A percentile compares a stretch with the other conserved stretches of the same genome.
Conservation (phyloP, 2,113 vertebrate genomes). For the Jaculus jaculus region DNA sequence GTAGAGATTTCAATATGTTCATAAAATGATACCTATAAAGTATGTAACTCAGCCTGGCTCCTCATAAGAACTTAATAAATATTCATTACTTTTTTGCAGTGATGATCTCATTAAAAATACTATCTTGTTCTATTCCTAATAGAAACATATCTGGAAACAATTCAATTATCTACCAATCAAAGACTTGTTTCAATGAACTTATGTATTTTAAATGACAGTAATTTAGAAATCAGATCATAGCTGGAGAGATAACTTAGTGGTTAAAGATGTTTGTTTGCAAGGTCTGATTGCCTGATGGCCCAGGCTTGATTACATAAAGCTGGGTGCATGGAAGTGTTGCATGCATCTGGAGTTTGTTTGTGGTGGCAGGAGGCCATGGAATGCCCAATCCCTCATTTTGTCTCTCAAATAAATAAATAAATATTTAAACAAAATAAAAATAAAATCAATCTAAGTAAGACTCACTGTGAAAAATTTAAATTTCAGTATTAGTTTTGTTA, state of each 20-base stretch:
- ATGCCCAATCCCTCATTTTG: too few species aligned
- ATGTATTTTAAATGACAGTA: background rate
- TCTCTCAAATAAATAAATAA: too few species aligned
- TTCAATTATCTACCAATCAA: background rate
- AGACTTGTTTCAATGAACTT: background rate
- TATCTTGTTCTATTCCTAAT: slow-evolving; percentile 10
- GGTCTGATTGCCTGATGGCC: too few species aligned
- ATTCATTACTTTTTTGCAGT: slow-evolving; percentile 10
- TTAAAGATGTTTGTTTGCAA: too few species aligned
- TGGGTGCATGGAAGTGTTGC: too few species aligned
- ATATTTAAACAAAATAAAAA: background rate
- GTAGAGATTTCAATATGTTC: background rate
- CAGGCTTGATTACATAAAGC: too few species aligned
- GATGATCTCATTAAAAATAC: background rate
- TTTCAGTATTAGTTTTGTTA: slow-evolving; percentile 12
- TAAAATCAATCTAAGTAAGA: background rate
- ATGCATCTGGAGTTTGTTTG: too few species aligned
- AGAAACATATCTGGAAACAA: slow-evolving; percentile 45
- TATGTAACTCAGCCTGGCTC: background rate
- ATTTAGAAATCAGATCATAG: background rate
- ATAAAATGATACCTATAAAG: background rate
- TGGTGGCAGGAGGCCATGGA: too few species aligned
- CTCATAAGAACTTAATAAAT: background rate
- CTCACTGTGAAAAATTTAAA: slow-evolving; percentile 19
- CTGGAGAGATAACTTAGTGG: too few species aligned